These are phyloP conservation scores for Pogoniulus pusillus DNA, from an alignment of 2,797 vertebrate genomes.

Conservation along the genomic window DNA sequence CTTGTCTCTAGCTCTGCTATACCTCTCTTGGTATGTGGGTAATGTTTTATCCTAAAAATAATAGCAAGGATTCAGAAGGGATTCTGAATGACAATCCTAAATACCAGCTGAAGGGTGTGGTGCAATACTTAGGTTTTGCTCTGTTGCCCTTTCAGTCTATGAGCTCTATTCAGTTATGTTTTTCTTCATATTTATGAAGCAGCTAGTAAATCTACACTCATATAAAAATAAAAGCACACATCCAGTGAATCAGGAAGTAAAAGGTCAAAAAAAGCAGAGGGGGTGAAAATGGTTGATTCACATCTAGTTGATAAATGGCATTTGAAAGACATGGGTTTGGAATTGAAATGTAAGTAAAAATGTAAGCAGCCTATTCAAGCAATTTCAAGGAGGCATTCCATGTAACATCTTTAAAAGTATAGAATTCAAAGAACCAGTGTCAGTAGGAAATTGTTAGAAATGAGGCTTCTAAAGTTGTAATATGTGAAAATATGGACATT, in stretches of 20 bases:
- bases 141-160: background rate
- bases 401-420: background rate
- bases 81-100: background rate
- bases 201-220: background rate
- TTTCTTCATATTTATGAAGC: background rate
- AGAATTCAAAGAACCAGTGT: background rate
- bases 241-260: background rate
- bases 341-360: background rate
- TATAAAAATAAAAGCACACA: background rate
- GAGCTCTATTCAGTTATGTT: background rate
- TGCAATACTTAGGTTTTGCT: accelerated
- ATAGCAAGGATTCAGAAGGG: background rate
- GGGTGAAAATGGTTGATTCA: background rate
- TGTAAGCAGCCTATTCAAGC: background rate
- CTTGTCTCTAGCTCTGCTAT: background rate
- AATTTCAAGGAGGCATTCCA: background rate
- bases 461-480: background rate
- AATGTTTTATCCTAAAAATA: background rate
- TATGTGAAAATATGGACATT: background rate
- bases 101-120: background rate
- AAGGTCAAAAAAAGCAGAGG: background rate
- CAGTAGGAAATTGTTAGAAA: background rate
- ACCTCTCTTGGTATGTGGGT: background rate
- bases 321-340: background rate
- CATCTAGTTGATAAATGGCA: background rate